A percentile compares a stretch with the other conserved stretches of the same genome.
Evolutionary conservation across 2,113 vertebrate species (phyloP).

Genomic region (Amphiprion ocellaris): DNA sequence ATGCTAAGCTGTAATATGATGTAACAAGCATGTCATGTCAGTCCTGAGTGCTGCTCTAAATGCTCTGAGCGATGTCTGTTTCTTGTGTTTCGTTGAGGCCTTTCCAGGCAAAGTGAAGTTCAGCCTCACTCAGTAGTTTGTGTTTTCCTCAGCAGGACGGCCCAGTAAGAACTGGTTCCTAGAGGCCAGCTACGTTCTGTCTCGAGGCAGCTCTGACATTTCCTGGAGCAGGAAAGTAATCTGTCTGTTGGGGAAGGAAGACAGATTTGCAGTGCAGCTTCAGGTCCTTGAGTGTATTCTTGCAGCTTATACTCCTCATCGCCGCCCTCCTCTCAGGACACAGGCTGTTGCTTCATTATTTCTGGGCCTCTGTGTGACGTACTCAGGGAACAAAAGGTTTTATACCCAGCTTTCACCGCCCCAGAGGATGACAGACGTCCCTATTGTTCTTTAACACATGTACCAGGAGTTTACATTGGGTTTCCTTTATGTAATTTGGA

Average conservation of each 20-base stretch:
- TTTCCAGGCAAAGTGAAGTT: constrained; percentile 33
- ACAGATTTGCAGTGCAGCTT: constrained; percentile 55
- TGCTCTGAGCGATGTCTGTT: constrained; percentile 29
- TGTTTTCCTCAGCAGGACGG: not conserved
- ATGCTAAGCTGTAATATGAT: constrained; percentile 37
- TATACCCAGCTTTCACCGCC: constrained; percentile 25
- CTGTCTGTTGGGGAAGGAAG: constrained; percentile 47
- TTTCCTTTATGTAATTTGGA: not conserved
- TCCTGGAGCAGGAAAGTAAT: constrained; percentile 70
- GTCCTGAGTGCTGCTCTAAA: not conserved
- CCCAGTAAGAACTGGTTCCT: constrained; percentile 26
- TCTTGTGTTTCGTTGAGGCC: constrained; percentile 12
- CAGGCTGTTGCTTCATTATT: constrained; percentile 38
- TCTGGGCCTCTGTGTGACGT: constrained; percentile 46
- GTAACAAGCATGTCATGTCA: not conserved
- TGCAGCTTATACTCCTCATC: constrained; percentile 43
- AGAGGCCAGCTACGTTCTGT: constrained; percentile 34
- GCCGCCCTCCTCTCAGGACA: constrained; percentile 16
- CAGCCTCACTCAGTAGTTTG: not conserved
- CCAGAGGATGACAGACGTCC: not conserved
- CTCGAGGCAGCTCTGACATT: constrained; percentile 57
- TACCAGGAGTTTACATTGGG: not conserved
- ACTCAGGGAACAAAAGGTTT: constrained; percentile 40
- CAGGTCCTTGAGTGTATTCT: constrained; percentile 48
- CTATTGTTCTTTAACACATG: not conserved